Base-by-base conservation (phyloP, 2,113 vertebrate genomes). In the Corvus cornix region DNA sequence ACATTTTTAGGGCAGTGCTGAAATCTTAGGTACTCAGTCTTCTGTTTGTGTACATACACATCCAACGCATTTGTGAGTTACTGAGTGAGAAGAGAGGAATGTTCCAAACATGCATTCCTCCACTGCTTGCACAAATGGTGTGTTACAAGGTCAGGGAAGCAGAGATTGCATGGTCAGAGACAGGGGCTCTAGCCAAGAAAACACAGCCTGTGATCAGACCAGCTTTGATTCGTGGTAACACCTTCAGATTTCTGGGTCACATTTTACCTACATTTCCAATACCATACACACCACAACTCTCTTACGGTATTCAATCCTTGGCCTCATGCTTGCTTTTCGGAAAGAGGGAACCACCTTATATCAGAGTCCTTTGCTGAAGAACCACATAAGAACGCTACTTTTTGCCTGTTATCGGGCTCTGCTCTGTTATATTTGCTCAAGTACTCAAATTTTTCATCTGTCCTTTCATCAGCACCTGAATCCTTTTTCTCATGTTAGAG, bases 91-190 rank as follows among this genome's bases (percentile, higher is more conserved):
- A 52, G 28, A 60, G 52, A 60, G 37, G 37, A 64, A 44, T 4
- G 11, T 37, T 67, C 44, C 48, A 62, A 49, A 30, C 0, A 0
- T 28, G 31, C 37, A 6, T 70, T 87, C 31, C 43, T 63, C 51
- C 52, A 16, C 0, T 43, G 27, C 1, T 1, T 30, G 52, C 60
- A 72, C 37, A 90, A 75, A 21, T 1, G 17, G n/a, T 12, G 16
- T 1, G 0, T 19, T 62, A 21, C 7, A 26, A 81, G 48, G 16
- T 31, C 53, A 46, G 49, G 55, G 53, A 59, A 82, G 64, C 44
- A 62, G 28, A 68, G 35, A 17, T 35, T 2, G 4, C 30, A 13
- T 6, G 20, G 22, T 46, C 60, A 92, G 30, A 69, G 31, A 24
- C 7, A 16, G 5, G 13, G 18, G 55, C 53, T 85, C 30, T 35